These are phyloP conservation scores for Macrostomum lignano DNA, from an alignment of 1,140 invertebrate genomes.

Conservation along the genomic window DNA sequence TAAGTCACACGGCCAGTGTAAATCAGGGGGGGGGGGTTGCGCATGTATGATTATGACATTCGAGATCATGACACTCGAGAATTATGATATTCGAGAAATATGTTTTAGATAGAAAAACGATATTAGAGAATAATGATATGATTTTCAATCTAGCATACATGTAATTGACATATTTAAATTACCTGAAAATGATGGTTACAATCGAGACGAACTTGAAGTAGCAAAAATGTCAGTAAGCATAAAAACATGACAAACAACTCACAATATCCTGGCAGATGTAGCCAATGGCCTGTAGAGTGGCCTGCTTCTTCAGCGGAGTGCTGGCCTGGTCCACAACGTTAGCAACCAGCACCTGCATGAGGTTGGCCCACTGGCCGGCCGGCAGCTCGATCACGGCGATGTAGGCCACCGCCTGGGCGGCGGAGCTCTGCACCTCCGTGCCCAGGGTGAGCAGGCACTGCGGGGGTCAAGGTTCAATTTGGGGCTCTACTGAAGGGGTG, in stretches of 20 bases:
- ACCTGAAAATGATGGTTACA: slow-evolving; percentile 23
- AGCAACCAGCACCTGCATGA: slow-evolving; percentile 52
- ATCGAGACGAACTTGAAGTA: too few relatives aligned
- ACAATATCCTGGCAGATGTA: slow-evolving; percentile 50
- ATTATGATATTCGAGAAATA: too few relatives aligned
- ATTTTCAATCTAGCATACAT: slow-evolving; percentile 31
- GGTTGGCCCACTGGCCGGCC: slow-evolving; percentile 39
- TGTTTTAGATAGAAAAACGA: too few relatives aligned
- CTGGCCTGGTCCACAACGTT: slow-evolving; percentile 53
- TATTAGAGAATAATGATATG: too few relatives aligned
- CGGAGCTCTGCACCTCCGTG: slow-evolving; percentile 75
- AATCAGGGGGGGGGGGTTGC: too few relatives aligned
- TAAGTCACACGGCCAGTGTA: too few relatives aligned
- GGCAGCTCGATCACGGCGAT: slow-evolving; percentile 83
- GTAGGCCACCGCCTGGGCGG: slow-evolving; percentile 90
- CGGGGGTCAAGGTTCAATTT: too few relatives aligned
- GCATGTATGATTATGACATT: too few relatives aligned
- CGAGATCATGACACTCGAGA: too few relatives aligned
- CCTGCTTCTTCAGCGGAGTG: slow-evolving; percentile 73
- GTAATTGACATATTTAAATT: slow-evolving; percentile 34
- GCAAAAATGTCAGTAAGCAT: too few relatives aligned
- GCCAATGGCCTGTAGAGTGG: slow-evolving; percentile 79
- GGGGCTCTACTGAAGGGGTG: too few relatives aligned
- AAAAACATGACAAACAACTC: too few relatives aligned
- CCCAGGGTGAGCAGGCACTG: slow-evolving; percentile 71